Conservation (phyloP, 2,888 invertebrate species). For the Chironomus tentans region DNA sequence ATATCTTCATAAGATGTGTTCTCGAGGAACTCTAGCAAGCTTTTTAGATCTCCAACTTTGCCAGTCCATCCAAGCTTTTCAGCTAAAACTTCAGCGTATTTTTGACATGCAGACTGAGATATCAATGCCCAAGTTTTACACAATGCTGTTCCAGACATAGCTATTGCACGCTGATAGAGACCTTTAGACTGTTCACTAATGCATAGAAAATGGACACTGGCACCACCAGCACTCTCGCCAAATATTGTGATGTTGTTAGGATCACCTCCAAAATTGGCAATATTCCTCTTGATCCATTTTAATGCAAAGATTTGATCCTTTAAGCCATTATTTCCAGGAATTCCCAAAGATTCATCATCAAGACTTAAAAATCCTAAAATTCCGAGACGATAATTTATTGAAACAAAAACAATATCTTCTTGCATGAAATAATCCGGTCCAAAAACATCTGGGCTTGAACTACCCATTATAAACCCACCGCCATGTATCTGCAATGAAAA, state of each 20-base stretch:
- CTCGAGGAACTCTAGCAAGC: conserved; percentile 38
- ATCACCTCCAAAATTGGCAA: conserved; percentile 13
- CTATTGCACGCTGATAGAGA: conserved; percentile 39
- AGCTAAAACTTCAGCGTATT: conserved; percentile 38
- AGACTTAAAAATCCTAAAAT: conserved; percentile 6
- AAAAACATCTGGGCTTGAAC: neutral
- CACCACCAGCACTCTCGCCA: conserved; percentile 40
- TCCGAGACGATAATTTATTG: conserved; percentile 14
- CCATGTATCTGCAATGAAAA: neutral
- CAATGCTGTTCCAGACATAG: conserved; percentile 38
- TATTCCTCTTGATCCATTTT: conserved; percentile 13
- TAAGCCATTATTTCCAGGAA: conserved; percentile 13
- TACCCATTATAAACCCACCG: neutral
- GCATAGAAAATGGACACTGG: conserved; percentile 44
- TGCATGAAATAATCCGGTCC: conserved; percentile 3
- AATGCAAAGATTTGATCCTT: conserved; percentile 18
- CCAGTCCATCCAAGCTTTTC: conserved; percentile 38
- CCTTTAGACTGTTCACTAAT: conserved; percentile 43
- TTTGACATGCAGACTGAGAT: conserved; percentile 30
- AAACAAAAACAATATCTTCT: conserved; percentile 4
- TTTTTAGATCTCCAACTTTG: conserved; percentile 35
- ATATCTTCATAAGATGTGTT: conserved; percentile 30
- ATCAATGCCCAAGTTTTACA: conserved; percentile 37
- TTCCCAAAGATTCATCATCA: neutral
- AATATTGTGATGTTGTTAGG: conserved; percentile 1